phyloP scores from a whole-genome alignment of 2,888 invertebrate species.

The Macrosoma leucophasiata region DNA sequence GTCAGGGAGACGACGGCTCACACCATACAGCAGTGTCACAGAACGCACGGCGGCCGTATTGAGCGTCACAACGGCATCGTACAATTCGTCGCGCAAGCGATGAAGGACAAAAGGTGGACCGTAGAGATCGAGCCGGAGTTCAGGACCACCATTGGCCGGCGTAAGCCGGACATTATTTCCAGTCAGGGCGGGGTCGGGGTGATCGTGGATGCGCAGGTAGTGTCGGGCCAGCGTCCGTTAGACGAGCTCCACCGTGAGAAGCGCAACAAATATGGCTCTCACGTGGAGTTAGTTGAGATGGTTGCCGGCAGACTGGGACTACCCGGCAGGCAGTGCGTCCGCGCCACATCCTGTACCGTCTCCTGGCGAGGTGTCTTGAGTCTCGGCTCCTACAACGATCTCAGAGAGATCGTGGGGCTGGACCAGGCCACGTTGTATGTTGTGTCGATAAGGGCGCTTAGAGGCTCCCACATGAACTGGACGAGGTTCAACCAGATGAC shows the following conservation, averaged over 20 bases:
- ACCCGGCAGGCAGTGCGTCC: constrained; percentile 18
- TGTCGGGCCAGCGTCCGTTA: constrained; percentile 30
- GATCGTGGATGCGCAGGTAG: constrained; percentile 39
- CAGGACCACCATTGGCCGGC: constrained; percentile 27
- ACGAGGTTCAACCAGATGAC: constrained; percentile 19
- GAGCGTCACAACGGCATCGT: constrained; percentile 34
- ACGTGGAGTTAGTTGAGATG: constrained; percentile 25
- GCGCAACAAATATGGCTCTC: constrained; percentile 25
- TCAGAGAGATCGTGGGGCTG: constrained; percentile 12
- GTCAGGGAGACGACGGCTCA: constrained; percentile 36
- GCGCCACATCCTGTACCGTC: constrained; percentile 22
- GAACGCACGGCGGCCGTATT: constrained; percentile 39
- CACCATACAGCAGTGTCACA: constrained; percentile 28
- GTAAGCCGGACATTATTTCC: constrained; percentile 38
- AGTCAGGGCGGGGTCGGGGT: constrained; percentile 25
- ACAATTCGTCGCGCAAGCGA: constrained; percentile 22
- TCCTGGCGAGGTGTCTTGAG: constrained; percentile 29
- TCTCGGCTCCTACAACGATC: constrained; percentile 16
- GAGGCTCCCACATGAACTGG: constrained; percentile 24
- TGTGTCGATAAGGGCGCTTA: too few relatives aligned
- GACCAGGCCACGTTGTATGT: background rate
- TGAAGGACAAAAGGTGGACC: constrained; percentile 29
- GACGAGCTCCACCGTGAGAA: constrained; percentile 29
- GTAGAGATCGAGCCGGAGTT: constrained; percentile 30
- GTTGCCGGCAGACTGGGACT: constrained; percentile 27